These are phyloP conservation scores for Gasterosteus nipponicus DNA, from an alignment of 2,113 vertebrate genomes.

Conservation along the genomic window DNA sequence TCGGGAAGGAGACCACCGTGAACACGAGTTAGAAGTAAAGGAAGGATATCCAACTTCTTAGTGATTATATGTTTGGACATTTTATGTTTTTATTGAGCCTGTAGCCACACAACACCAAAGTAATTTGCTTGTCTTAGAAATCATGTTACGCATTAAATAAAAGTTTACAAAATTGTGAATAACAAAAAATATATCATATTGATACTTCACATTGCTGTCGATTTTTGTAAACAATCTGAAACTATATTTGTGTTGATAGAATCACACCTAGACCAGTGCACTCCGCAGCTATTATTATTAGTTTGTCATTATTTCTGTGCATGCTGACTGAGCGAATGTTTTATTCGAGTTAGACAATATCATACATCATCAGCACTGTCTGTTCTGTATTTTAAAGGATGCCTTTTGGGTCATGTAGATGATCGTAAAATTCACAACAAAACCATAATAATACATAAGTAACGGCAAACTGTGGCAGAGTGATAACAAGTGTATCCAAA, in stretches of 20 bases:
- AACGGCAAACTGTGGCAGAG: neutral
- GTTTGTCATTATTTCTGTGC: conserved; percentile 51
- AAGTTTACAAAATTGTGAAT: conserved; percentile 80
- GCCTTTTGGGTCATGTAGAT: conserved; percentile 31
- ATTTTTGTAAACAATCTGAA: conserved; percentile 68
- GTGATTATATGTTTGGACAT: conserved; percentile 51
- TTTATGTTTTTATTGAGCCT: conserved; percentile 57
- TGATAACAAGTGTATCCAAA: conserved; percentile 16
- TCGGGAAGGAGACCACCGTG: conserved; percentile 66
- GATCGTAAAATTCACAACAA: neutral
- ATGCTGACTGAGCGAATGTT: conserved; percentile 61
- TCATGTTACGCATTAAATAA: conserved; percentile 68
- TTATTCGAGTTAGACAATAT: conserved; percentile 49
- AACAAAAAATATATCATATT: conserved; percentile 85
- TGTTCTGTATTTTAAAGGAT: conserved; percentile 39
- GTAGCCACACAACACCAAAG: conserved; percentile 81
- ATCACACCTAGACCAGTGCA: conserved; percentile 51
- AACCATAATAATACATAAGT: neutral
- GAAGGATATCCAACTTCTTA: conserved; percentile 38
- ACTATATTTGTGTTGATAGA: conserved; percentile 63
- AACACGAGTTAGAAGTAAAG: conserved; percentile 53
- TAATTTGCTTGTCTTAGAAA: conserved; percentile 76
- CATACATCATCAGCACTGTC: conserved; percentile 32
- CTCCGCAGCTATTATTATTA: conserved; percentile 31
- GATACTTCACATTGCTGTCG: conserved; percentile 82